Conservation (phyloP, 2,113 vertebrate genomes). For the Leucopternis melanops region DNA sequence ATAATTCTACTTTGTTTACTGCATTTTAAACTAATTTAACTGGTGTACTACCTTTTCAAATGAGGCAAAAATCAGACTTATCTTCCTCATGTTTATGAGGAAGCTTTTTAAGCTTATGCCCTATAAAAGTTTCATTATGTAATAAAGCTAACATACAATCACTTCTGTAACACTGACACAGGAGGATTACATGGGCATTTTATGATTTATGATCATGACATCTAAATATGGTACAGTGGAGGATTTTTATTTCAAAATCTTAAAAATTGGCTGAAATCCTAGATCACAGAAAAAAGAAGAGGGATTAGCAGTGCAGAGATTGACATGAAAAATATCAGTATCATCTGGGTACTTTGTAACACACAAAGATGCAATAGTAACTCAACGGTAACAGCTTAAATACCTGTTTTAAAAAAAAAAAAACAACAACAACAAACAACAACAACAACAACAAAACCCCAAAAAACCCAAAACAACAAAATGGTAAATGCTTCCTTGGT, state of each 20-base stretch:
- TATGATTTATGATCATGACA: not conserved
- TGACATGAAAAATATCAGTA: not conserved
- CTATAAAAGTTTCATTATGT: not conserved
- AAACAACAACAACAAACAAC: no score
- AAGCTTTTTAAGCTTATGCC: not conserved
- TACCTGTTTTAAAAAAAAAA: not conserved
- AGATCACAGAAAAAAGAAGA: not conserved
- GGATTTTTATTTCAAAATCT: not conserved
- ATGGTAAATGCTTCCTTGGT: not conserved
- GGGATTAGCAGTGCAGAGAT: not conserved
- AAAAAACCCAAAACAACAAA: not conserved
- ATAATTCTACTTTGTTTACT: not conserved
- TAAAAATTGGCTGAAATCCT: not conserved
- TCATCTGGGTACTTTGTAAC: not conserved
- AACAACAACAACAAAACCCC: no score
- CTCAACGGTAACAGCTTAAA: not conserved
- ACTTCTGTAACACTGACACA: not conserved
- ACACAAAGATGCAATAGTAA: not conserved
- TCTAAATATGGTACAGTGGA: not conserved
- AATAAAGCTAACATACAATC: not conserved
- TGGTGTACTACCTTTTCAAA: not conserved
- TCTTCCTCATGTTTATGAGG: not conserved
- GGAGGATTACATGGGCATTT: not conserved
- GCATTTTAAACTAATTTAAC: not conserved
- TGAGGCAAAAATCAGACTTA: not conserved